A percentile compares a stretch with the other conserved stretches of the same genome.
Evolutionary conservation across 2,113 vertebrate genomes (phyloP).

Genomic region (Tragelaphus strepsiceros): DNA sequence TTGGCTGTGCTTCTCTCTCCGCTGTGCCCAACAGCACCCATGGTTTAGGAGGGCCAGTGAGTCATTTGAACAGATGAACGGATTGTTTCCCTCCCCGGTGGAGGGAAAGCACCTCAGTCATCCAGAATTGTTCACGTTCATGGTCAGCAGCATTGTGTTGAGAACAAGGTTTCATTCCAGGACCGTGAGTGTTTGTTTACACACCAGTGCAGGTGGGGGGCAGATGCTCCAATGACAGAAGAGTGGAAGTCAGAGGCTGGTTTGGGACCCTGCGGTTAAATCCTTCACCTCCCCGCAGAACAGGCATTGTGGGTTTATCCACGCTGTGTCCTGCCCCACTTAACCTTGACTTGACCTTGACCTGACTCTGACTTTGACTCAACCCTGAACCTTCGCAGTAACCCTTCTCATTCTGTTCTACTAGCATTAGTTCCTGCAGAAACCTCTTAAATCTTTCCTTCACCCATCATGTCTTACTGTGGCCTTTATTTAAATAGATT

Average conservation of each 20-base stretch:
- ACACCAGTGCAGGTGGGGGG: accelerated
- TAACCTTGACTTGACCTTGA: background rate
- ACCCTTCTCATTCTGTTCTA: background rate
- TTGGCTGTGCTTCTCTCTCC: background rate
- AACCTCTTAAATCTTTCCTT: background rate
- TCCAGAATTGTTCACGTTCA: background rate
- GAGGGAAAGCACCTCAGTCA: background rate
- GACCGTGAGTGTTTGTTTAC: accelerated
- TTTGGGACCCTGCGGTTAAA: background rate
- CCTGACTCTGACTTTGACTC: background rate
- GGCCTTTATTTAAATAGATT: background rate
- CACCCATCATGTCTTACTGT: background rate
- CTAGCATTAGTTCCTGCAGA: background rate
- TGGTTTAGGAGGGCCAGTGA: background rate
- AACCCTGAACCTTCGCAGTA: background rate
- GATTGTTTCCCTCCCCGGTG: background rate
- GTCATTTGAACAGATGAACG: background rate
- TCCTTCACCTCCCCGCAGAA: background rate
- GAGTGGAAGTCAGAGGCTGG: background rate
- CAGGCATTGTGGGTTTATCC: too few relatives aligned
- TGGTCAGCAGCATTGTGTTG: background rate
- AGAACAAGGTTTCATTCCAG: background rate
- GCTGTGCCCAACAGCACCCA: background rate
- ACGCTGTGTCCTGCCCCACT: background rate
- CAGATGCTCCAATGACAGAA: background rate